Evolutionary conservation across 53 echinoderm and acorn worm genomes (phyloP), one percentile per base, ranked within the genome.

Genomic region (Zoroaster sp.): DNA sequence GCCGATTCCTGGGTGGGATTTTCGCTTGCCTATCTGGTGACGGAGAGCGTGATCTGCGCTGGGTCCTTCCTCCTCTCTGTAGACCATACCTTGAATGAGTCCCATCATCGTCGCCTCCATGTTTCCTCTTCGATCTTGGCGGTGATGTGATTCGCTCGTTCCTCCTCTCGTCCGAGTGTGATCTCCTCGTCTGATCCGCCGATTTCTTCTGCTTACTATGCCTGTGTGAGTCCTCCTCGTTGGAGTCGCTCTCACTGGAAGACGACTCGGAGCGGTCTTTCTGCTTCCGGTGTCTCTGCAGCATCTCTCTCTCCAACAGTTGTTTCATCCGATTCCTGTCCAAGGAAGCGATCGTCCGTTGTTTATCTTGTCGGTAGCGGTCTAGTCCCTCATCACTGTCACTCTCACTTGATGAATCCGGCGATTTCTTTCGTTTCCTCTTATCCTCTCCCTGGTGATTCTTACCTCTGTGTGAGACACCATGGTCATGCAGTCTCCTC

Each of bases 251-350:
- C 49, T 71, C 85, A 25, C 85, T 85, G 10, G 85, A 71, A 15
- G 85, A 85, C 7, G 82, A 82, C 11, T 82, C 82, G 0, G 85
- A 85, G 13, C 10, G 44, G 23, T 35, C 37, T 51, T 38, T 35
- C 36, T 46, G 70, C 51, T 36, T 70, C 13, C 44, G 31, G 17
- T 42, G 69, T 38, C 69, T 71, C 71, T 49, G 44, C 47, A 70
- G 4, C 71, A 85, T 85, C 28, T 85, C 85, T 32, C 71, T 69
- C 43, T 85, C 85, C 21, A 85, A 39, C n/a, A 85, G 85, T 34
- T 45, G 7, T 47, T 70, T 85, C 85, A 85, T 85, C 39, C 35
- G 69, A n/a, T 49, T 70, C 37, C 35, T 44, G 38, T 85, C 43
- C 3, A 85, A 51, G 6, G 85, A 85, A n/a, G 71, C 42, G 18